Evolutionary conservation across 1,140 invertebrate species (phyloP), one percentile per base, ranked within the genome.

Genomic region (Lepidurus apus): DNA sequence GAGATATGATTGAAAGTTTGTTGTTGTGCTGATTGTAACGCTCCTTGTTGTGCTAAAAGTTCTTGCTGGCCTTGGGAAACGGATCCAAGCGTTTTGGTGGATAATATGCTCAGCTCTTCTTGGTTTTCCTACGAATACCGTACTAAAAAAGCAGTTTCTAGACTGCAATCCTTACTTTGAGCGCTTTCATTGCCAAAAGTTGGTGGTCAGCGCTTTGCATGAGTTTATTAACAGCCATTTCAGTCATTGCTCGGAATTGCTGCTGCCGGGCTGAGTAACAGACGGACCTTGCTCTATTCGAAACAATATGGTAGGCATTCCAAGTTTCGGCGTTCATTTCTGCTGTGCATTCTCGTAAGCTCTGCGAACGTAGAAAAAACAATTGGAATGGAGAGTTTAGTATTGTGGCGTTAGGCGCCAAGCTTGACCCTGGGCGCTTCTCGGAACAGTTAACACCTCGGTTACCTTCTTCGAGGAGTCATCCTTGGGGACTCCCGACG

Each of bases 281-380:
- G 77, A 92, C 89, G 73, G 91, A 90, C 78, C 90, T 83, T 2
- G 90, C 91, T 83, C 91, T 83, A 81, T 91, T 91, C 78, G 87
- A 89, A 83, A 92, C 90, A 77, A 91, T 86, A 83, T 91, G 90
- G 82, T 92, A 92, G 7, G 89, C 88, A 84, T 91, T 92, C 91
- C 91, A 92, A 42, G 88, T 90, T 81, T 90, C 88, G 42, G 87
- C 82, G 84, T 91, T 89, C 90, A 92, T 92, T 21, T 86, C 83
- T 8, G 83, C 86, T 17, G 91, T 92, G 83, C 91, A 92, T 75
- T 90, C 88, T 81, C 85, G 86, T 53, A 90, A 80, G 11, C 85
- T 84, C 89, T 90, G 80, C 42, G 79, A 82, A 34, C 74, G 77
- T 75, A 74, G 80, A 74, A 21, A 65, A 17, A 65, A 65, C 17